phyloP scores from a whole-genome alignment of 1,140 invertebrate species.

The Leptinotarsa undecemlineata region DNA sequence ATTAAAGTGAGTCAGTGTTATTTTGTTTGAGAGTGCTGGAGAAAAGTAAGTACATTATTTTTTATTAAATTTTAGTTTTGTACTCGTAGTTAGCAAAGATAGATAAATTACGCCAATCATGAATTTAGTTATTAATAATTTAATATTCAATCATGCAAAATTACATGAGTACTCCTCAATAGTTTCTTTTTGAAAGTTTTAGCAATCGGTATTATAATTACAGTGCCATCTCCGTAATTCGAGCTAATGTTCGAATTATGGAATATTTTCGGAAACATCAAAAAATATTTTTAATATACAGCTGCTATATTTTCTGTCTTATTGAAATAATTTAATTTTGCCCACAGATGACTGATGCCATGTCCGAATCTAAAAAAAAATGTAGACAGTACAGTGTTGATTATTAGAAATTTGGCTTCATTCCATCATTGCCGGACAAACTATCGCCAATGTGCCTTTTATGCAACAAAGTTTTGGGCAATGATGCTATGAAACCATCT shows the following conservation, averaged over 20 bases:
- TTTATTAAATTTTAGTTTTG: constrained; percentile 26
- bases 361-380: too few species aligned
- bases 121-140: constrained; percentile 26
- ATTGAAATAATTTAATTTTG: too few species aligned
- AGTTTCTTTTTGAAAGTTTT: constrained; percentile 28
- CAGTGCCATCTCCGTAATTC: constrained; percentile 22
- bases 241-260: constrained; percentile 38
- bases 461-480: too few species aligned
- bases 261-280: too few species aligned
- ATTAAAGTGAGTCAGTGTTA: constrained; percentile 27
- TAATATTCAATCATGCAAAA: constrained; percentile 25
- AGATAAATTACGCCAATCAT: constrained; percentile 24
- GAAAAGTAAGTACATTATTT: constrained; percentile 32
- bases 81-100: constrained; percentile 13
- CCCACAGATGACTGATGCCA: too few species aligned
- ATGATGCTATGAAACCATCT: too few species aligned
- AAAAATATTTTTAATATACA: too few species aligned
- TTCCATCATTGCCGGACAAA: too few species aligned
- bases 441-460: too few species aligned
- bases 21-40: constrained; percentile 26
- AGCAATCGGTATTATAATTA: constrained; percentile 27
- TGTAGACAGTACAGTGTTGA: too few species aligned
- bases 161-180: constrained; percentile 25
- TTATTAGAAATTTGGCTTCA: too few species aligned
- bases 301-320: too few species aligned